Evolutionary conservation across 2,888 invertebrate genomes (phyloP).

Genomic region (Lithophane leautieri): DNA sequence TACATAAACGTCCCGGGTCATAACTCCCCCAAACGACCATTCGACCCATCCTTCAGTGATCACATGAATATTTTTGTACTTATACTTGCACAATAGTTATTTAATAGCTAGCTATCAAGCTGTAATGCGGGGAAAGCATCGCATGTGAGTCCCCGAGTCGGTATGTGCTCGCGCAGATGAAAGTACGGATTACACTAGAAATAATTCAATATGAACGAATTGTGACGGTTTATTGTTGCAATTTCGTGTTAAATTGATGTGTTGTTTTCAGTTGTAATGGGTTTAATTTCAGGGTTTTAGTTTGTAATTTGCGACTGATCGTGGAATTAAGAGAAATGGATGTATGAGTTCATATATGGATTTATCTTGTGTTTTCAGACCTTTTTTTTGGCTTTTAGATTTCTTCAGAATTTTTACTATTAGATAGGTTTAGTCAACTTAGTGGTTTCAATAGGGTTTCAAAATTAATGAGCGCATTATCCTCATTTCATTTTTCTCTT

Average conservation of each 20-base stretch:
- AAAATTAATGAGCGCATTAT: too few relatives aligned
- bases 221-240: conserved; percentile 50
- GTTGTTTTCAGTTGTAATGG: conserved; percentile 33
- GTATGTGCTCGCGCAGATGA: conserved; percentile 65
- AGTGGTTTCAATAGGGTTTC: too few relatives aligned
- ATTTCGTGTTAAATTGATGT: conserved; percentile 11
- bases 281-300: conserved; percentile 20
- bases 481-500: too few relatives aligned
- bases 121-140: conserved; percentile 68
- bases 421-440: too few relatives aligned
- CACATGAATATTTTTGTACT: conserved; percentile 60
- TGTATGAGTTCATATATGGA: too few relatives aligned
- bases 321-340: neutral
- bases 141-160: conserved; percentile 63
- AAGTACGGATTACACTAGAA: conserved; percentile 63
- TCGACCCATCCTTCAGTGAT: conserved; percentile 41
- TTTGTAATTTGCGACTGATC: neutral
- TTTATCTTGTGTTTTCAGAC: too few relatives aligned
- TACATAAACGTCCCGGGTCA: conserved; percentile 58
- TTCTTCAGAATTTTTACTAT: too few relatives aligned
- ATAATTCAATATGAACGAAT: conserved; percentile 60
- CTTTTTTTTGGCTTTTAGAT: too few relatives aligned
- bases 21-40: conserved; percentile 45
- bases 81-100: conserved; percentile 57
- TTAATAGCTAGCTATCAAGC: conserved; percentile 62